Conservation (phyloP, 2,797 vertebrate genomes). For the Sebastes taczanowskii region DNA sequence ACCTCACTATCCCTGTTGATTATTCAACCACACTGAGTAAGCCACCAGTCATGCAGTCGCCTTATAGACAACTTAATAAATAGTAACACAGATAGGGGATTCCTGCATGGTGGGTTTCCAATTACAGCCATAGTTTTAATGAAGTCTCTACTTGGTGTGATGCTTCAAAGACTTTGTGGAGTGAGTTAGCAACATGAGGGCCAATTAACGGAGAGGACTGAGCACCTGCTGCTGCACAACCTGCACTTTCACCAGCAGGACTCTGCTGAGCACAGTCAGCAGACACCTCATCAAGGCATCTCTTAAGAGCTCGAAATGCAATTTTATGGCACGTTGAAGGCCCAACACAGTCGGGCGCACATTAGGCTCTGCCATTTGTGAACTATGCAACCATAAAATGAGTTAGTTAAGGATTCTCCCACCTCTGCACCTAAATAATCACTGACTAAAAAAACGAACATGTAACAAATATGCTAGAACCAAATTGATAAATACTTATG, state of each 20-base stretch:
- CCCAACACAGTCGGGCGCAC: slow-evolving; percentile 18
- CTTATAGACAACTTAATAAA: slow-evolving; percentile 56
- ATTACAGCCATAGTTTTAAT: slow-evolving; percentile 70
- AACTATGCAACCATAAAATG: slow-evolving; percentile 42
- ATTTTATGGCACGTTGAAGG: slow-evolving; percentile 60
- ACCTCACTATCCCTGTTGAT: neutral
- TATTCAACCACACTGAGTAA: neutral
- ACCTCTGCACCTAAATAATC: slow-evolving; percentile 9
- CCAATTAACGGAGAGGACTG: slow-evolving; percentile 73
- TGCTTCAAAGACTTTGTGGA: slow-evolving; percentile 62
- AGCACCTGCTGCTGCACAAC: slow-evolving; percentile 71
- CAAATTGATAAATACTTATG: neutral
- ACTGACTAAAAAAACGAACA: neutral
- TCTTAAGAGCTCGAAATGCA: slow-evolving; percentile 48
- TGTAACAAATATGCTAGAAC: neutral
- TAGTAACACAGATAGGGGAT: slow-evolving; percentile 39
- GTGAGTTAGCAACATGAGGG: slow-evolving; percentile 68
- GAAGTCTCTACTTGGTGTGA: slow-evolving; percentile 51
- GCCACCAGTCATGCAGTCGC: slow-evolving; percentile 39
- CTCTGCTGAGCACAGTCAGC: slow-evolving; percentile 42
- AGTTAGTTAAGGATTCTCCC: slow-evolving; percentile 35
- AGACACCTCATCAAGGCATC: slow-evolving; percentile 52
- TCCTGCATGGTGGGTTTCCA: slow-evolving; percentile 49
- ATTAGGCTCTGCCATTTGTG: slow-evolving; percentile 42
- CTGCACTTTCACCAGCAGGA: slow-evolving; percentile 59